phyloP scores from a whole-genome alignment of 2,797 vertebrate species.

The Buceros bicornis region DNA sequence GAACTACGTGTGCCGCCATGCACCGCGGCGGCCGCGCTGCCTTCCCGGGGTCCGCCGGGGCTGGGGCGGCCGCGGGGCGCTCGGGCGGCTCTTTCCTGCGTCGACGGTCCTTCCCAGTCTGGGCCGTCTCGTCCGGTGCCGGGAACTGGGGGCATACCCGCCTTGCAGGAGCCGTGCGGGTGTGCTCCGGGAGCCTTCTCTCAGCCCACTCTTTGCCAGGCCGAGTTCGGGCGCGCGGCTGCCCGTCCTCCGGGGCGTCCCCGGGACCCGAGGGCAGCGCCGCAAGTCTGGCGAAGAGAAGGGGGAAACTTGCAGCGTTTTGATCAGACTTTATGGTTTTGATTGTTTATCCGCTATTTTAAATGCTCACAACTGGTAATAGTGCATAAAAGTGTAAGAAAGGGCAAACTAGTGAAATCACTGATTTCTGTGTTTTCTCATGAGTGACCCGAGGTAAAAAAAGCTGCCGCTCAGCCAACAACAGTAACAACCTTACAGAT shows the following conservation, averaged over 20 bases:
- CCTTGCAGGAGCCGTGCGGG: fast-evolving
- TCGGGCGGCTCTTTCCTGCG: fast-evolving
- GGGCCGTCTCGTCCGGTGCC: fast-evolving
- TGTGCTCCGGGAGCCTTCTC: fast-evolving
- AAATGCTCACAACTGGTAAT: fast-evolving
- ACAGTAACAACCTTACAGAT: too few species aligned
- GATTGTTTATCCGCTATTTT: too few species aligned
- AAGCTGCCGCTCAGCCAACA: fast-evolving
- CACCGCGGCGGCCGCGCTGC: not conserved
- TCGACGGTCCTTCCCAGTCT: fast-evolving
- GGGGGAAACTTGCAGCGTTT: not conserved
- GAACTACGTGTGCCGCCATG: not conserved
- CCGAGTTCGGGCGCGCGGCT: fast-evolving
- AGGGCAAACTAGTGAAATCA: fast-evolving
- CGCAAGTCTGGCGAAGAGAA: fast-evolving
- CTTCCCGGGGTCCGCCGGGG: fast-evolving
- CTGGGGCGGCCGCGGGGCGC: too few species aligned
- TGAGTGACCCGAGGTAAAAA: fast-evolving
- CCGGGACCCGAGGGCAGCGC: not conserved
- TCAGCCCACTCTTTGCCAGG: too few species aligned
- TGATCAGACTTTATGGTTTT: fast-evolving
- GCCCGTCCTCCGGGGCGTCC: too few species aligned
- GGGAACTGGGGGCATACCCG: fast-evolving
- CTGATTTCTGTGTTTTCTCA: fast-evolving
- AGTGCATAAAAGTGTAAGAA: not conserved